Base-by-base conservation (phyloP, 2,797 vertebrate genomes). In the Anguilla marmorata region DNA sequence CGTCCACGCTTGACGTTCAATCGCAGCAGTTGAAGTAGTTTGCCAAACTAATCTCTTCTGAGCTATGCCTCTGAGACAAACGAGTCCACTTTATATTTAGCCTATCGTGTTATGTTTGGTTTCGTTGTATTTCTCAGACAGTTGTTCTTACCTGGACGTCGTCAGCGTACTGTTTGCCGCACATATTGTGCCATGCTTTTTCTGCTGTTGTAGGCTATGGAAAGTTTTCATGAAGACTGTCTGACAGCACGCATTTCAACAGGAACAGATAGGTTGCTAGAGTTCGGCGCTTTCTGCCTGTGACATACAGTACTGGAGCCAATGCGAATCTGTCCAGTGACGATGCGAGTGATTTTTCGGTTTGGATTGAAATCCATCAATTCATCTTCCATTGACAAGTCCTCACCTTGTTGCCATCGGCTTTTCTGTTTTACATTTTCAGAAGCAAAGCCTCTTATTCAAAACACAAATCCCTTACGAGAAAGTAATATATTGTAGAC, bases 401-500 rank as follows among this genome's bases (percentile, higher is more conserved):
- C 30, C 56, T 86, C 33, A n/a, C 52, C 33, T 19, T 24, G 37
- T 54, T 48, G 16, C 83, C 41, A 54, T 88, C 33, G 74, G 60
- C 60, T 72, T 83, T 86, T 85, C 85, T 6, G 50, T 79, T 82
- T 50, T 24, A 82, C 45, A 82, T 82, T 48, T 80, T 88, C 14
- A 80, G n/a, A 85, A 7, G 7, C 30, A 69, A 79, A 74, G 69
- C 33, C 58, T 79, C 84, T 85, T 41, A 48, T 69, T 76, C 48
- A 79, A 56, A 56, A 60, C 48, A 54, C 27, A 9, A 56, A 85
- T 85, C 87, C 69, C 87, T 85, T 79, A 76, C 16, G 37, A 86
- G 45, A n/a, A 88, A 86, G 69, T 58, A 88, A 63, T 66, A 85
- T 85, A 50, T 69, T 69, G 63, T 69, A 69, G 63, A 69, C 72